Conservation (phyloP, 2,797 vertebrate genomes). For the Chloroceryle inda region DNA sequence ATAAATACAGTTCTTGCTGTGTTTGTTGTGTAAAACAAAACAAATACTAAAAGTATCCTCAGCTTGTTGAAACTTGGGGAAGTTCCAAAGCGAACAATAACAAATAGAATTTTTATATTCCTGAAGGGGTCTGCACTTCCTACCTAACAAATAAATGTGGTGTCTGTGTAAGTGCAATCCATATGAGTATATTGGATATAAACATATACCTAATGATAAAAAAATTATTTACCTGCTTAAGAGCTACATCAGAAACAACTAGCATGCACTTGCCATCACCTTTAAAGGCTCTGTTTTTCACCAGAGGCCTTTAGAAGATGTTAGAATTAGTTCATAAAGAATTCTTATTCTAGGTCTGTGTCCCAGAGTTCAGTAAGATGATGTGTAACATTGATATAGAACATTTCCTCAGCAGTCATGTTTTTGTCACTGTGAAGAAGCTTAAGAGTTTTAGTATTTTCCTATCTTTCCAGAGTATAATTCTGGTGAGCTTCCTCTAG, state of each 20-base stretch:
- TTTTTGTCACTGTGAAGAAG: not conserved
- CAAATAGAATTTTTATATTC: not conserved
- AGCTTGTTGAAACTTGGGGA: not conserved
- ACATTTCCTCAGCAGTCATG: not conserved
- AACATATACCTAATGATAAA: not conserved
- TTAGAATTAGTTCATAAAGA: not conserved
- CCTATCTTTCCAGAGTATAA: not conserved
- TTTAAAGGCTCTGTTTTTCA: not conserved
- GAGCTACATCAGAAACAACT: not conserved
- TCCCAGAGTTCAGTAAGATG: not conserved
- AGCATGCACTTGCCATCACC: not conserved
- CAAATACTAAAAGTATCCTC: not conserved
- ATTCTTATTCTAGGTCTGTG: not conserved
- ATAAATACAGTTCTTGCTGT: not conserved
- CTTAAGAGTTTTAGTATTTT: not conserved
- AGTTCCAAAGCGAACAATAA: not conserved
- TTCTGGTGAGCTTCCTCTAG: not conserved
- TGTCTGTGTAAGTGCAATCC: not conserved
- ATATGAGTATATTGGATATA: not conserved
- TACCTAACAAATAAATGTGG: not conserved
- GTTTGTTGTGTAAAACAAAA: not conserved
- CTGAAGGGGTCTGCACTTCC: not conserved
- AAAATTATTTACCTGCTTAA: not conserved
- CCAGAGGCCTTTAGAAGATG: not conserved
- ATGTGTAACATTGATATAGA: not conserved